A percentile compares a stretch with the other conserved stretches of the same genome.
phyloP scores from a whole-genome alignment of 2,113 vertebrate species.

The Neotragus pygmaeus region DNA sequence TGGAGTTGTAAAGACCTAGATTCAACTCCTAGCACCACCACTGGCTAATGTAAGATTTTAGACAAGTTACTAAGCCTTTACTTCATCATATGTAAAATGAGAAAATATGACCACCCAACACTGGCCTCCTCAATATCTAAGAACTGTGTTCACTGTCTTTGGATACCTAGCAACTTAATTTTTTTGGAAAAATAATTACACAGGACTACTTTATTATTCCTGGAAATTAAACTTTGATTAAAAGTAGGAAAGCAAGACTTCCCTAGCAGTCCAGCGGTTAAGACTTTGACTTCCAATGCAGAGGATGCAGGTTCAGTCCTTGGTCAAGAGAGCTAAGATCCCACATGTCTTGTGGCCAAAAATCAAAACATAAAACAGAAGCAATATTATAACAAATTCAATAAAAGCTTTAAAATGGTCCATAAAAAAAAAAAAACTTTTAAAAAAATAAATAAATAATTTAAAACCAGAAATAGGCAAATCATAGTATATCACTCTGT shows the following conservation, averaged over 20 bases:
- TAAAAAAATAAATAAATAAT: background rate
- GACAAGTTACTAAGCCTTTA: background rate
- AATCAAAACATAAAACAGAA: background rate
- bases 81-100: background rate
- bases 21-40: background rate
- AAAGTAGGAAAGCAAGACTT: background rate
- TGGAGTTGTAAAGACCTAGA: background rate
- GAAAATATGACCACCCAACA: background rate
- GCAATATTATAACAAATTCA: background rate
- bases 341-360: background rate
- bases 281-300: background rate
- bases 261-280: background rate
- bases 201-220: background rate
- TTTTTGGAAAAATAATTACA: background rate
- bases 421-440: background rate
- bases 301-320: background rate
- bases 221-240: background rate
- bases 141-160: background rate
- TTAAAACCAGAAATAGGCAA: background rate
- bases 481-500: background rate
- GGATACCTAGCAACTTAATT: background rate
- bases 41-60: background rate
- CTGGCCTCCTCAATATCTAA: background rate
- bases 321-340: background rate
- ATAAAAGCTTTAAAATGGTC: background rate